Base-by-base conservation (phyloP, 2,888 invertebrate genomes). In the Boloria selene region DNA sequence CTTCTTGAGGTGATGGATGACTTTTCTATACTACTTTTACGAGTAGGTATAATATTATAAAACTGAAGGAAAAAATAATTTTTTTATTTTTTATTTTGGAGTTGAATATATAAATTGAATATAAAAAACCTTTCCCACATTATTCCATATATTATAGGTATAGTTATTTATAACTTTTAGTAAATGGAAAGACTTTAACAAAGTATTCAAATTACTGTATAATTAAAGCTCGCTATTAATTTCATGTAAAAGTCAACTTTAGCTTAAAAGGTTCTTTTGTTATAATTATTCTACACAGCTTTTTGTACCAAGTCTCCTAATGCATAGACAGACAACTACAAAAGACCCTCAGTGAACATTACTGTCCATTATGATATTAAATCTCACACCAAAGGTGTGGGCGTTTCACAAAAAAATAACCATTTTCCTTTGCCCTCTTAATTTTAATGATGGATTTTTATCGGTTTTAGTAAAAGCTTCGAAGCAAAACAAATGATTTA, bases 301-400 rank as follows among this genome's bases (percentile, higher is more conserved):
- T 38, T 63, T 58, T 67, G 58, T 67, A 59, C 64, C 18, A 18
- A 54, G 60, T 61, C 49, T 44, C 61, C 67, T 69, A 73, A 72
- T 73, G 69, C 70, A 68, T 69, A 68, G 72, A 71, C 61, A 69
- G 69, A 64, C 70, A 64, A 65, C 64, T 67, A 70, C 70, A 73
- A 72, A 75, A 66, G 69, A 74, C 73, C 74, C 71, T 72, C 66
- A 67, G 70, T 71, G 72, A 72, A 73, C 73, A 74, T 70, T 71
- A 68, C 59, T 74, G 73, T 74, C 75, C 76, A 79, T 78, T 78
- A 78, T 70, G 74, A 73, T 79, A 78, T 78, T 79, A 72, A 77
- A 76, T 76, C 74, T 72, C 75, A 72, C 72, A 65, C 67, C 70
- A 68, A 74, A 75, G 72, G 73, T 74, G 71, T 71, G 71, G 69